phyloP scores from a whole-genome alignment of 2,888 invertebrate genomes.

The Leucophora obtusa region DNA sequence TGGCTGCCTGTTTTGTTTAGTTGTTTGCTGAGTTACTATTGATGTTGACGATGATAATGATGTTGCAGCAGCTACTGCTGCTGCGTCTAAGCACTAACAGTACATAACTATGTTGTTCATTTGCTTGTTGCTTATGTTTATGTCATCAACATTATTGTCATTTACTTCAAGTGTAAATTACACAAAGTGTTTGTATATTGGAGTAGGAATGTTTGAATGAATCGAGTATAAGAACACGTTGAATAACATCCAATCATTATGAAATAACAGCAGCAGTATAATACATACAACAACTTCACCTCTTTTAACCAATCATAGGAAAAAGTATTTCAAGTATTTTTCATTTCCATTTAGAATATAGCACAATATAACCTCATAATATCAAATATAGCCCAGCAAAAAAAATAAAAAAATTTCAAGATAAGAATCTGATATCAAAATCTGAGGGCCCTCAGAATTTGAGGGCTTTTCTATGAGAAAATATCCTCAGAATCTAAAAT shows the following conservation, averaged over 20 bases:
- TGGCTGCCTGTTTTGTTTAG: neutral
- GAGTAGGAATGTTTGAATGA: slow-evolving; percentile 20
- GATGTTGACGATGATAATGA: neutral
- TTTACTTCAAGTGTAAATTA: slow-evolving; percentile 56
- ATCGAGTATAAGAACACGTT: slow-evolving; percentile 29
- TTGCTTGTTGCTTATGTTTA: slow-evolving; percentile 42
- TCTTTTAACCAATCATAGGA: slow-evolving; percentile 27
- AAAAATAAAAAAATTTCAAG: too few species aligned
- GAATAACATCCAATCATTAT: slow-evolving; percentile 41
- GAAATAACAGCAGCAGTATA: slow-evolving; percentile 5
- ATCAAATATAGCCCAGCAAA: neutral
- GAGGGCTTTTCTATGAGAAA: too few species aligned
- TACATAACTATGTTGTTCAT: slow-evolving; percentile 34
- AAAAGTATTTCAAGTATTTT: slow-evolving; percentile 56
- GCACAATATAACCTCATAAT: slow-evolving; percentile 28
- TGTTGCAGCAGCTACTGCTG: slow-evolving; percentile 3
- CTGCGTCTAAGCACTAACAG: neutral
- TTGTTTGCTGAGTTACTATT: slow-evolving; percentile 4
- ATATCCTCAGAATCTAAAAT: too few species aligned
- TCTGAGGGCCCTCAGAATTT: too few species aligned
- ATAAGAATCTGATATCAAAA: too few species aligned
- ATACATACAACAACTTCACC: slow-evolving; percentile 14
- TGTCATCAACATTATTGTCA: slow-evolving; percentile 51
- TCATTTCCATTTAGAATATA: slow-evolving; percentile 8
- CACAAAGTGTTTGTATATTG: slow-evolving; percentile 6